Evolutionary conservation across 2,888 invertebrate genomes (phyloP).

Genomic region (Stenotaenia linearis): DNA sequence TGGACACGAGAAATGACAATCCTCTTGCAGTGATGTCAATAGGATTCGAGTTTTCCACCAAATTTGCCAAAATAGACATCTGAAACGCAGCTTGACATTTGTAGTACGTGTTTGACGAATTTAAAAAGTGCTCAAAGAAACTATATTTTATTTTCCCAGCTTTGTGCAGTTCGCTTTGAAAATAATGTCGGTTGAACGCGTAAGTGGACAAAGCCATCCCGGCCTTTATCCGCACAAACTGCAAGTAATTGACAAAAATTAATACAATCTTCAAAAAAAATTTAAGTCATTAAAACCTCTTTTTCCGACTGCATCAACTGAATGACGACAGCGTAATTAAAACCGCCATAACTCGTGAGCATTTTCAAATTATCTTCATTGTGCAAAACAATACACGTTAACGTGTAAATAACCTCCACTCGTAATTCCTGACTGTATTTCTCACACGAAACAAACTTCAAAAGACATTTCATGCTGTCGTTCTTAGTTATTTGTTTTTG

Average conservation of each 20-base stretch:
- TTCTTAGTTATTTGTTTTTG: slow-evolving; percentile 11
- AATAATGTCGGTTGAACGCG: slow-evolving; percentile 26
- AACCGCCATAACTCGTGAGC: slow-evolving; percentile 26
- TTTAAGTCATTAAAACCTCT: not conserved
- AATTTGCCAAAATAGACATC: slow-evolving; percentile 28
- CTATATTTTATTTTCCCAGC: slow-evolving; percentile 17
- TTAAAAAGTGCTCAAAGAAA: slow-evolving; percentile 27
- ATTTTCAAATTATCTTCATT: slow-evolving; percentile 31
- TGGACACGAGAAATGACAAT: not conserved
- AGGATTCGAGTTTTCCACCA: slow-evolving; percentile 16
- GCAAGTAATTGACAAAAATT: not conserved
- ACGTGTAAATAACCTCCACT: slow-evolving; percentile 29
- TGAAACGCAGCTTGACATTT: slow-evolving; percentile 29
- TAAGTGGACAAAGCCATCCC: slow-evolving; percentile 31
- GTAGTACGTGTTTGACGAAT: not conserved
- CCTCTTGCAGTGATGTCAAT: slow-evolving; percentile 8
- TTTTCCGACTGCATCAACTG: slow-evolving; percentile 28
- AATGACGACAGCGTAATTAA: slow-evolving; percentile 22
- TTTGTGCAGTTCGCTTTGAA: slow-evolving; percentile 16
- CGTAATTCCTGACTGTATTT: slow-evolving; percentile 8
- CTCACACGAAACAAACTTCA: not conserved
- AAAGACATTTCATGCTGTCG: slow-evolving; percentile 3
- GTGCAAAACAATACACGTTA: slow-evolving; percentile 30
- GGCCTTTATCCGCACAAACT: slow-evolving; percentile 31
- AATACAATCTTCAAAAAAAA: not conserved